These are phyloP conservation scores for Crossocerus cetratus DNA, from an alignment of 2,888 invertebrate species.

Conservation along the genomic window DNA sequence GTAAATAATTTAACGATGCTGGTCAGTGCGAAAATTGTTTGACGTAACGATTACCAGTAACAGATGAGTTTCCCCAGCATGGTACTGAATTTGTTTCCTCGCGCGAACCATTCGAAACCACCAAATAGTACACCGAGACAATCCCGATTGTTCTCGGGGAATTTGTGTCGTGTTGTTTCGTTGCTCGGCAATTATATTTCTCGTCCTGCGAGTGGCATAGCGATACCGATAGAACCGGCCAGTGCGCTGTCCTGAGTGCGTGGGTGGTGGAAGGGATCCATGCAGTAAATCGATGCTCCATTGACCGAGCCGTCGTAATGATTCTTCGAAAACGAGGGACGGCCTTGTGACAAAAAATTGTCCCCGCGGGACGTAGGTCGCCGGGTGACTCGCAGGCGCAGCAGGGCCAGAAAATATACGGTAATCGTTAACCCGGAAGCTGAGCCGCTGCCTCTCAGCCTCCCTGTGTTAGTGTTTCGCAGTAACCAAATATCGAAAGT, in stretches of 20 bases:
- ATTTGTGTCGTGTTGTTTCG: too few species aligned
- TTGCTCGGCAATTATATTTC: too few species aligned
- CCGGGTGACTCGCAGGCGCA: constrained; percentile 29
- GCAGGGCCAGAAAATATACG: constrained; percentile 36
- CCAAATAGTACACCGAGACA: too few species aligned
- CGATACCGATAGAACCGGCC: constrained; percentile 11
- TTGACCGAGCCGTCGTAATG: constrained; percentile 43
- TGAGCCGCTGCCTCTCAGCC: not conserved
- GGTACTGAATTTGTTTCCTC: too few species aligned
- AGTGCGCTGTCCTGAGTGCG: not conserved
- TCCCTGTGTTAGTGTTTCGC: constrained; percentile 2
- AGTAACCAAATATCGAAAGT: constrained; percentile 39
- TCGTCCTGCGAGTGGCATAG: not conserved
- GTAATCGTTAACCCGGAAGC: constrained; percentile 44
- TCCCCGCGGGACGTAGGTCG: constrained; percentile 38
- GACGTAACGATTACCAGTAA: too few species aligned
- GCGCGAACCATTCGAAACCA: too few species aligned
- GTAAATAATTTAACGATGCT: too few species aligned
- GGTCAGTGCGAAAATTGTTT: too few species aligned
- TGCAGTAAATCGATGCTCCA: constrained; percentile 42
- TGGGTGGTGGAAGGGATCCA: not conserved
- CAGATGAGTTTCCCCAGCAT: too few species aligned
- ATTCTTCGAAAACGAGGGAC: constrained; percentile 29
- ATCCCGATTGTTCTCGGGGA: too few species aligned
- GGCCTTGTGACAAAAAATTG: constrained; percentile 30